These are phyloP conservation scores for Byasa hedistus DNA, from an alignment of 2,888 invertebrate genomes.

Conservation along the genomic window DNA sequence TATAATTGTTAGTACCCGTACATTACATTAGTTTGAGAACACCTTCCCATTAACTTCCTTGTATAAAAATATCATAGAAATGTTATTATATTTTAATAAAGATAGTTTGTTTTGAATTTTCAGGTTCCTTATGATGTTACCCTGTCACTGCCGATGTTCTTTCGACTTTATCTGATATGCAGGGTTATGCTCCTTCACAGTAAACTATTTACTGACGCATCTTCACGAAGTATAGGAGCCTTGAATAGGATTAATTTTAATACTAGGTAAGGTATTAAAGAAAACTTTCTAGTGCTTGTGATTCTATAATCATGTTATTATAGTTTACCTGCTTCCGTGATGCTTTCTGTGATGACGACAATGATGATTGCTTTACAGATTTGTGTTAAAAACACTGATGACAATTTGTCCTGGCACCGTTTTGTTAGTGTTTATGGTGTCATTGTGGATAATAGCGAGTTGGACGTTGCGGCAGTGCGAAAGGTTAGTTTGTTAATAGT, in stretches of 20 bases:
- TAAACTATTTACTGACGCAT: conserved; percentile 99
- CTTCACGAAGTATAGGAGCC: conserved; percentile 97
- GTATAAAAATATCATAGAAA: not conserved
- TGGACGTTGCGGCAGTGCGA: conserved; percentile 99
- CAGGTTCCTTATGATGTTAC: conserved; percentile 97
- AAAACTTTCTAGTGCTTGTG: not conserved
- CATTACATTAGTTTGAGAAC: not conserved
- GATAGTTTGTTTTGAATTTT: conserved; percentile 43
- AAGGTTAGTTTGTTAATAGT: conserved; percentile 84
- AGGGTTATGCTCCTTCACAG: conserved; percentile 99
- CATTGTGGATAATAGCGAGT: conserved; percentile 99
- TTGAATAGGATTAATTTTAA: conserved; percentile 99
- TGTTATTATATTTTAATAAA: not conserved
- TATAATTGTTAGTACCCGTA: too few relatives aligned
- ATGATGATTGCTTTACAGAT: conserved; percentile 68
- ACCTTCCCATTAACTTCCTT: not conserved
- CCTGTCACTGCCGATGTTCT: conserved; percentile 99
- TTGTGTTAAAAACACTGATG: conserved; percentile 99
- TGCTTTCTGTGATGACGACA: too few relatives aligned
- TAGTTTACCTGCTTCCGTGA: not conserved
- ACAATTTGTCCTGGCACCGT: conserved; percentile 99
- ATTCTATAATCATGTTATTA: not conserved
- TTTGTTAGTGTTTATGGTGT: conserved; percentile 99
- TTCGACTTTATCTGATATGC: conserved; percentile 99
- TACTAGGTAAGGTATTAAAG: conserved; percentile 85